Percentiles rank a stretch among this genome's conserved stretches.
These are phyloP conservation scores for Gulo gulo DNA, from an alignment of 2,113 vertebrate genomes.

Conservation along the genomic window DNA sequence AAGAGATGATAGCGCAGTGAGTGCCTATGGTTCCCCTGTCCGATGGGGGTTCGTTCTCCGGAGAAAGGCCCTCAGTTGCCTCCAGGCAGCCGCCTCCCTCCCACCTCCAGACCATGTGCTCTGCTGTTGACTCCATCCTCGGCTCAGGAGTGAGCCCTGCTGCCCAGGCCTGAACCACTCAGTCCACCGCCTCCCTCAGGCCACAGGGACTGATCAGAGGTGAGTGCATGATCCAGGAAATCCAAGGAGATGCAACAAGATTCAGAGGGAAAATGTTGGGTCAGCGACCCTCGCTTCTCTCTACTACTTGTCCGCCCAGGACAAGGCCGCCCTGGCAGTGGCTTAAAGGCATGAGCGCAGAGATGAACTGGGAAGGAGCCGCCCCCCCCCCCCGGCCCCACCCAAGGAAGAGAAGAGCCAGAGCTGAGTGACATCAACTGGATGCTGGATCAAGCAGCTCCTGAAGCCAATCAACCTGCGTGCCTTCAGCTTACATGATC, in stretches of 20 bases:
- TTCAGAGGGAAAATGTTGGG: background rate
- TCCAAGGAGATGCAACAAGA: fast-evolving
- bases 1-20: fast-evolving
- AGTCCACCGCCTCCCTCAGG: background rate
- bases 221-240: too few relatives aligned
- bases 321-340: background rate
- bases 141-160: background rate
- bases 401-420: background rate
- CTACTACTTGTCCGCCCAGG: background rate
- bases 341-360: background rate
- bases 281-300: background rate
- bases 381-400: too few relatives aligned
- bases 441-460: background rate
- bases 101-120: fast-evolving
- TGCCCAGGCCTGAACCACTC: too few relatives aligned
- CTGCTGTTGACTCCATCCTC: background rate
- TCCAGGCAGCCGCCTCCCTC: background rate
- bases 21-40: fast-evolving
- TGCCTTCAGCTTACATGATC: fast-evolving
- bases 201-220: background rate
- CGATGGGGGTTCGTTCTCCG: background rate
- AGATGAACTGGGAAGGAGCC: background rate
- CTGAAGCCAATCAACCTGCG: background rate
- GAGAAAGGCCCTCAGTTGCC: background rate
- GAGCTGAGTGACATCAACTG: too few relatives aligned